Evolutionary conservation across 2,888 invertebrate species (phyloP).

Genomic region (Diarsia dahlii): DNA sequence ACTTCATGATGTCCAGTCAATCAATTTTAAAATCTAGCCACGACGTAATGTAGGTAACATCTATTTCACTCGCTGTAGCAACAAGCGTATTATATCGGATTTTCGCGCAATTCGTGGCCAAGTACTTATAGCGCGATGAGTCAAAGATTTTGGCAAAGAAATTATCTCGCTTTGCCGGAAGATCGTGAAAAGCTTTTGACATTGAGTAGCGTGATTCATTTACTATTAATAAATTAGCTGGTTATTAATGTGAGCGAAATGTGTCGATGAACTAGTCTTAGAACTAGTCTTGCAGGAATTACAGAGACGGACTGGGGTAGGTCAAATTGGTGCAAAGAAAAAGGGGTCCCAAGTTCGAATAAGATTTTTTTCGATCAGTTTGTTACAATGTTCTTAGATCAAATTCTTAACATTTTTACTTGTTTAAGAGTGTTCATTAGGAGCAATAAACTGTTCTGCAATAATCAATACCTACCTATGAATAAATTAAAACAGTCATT

Average conservation of each 20-base stretch:
- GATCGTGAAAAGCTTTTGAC: conserved; percentile 49
- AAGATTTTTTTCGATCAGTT: neutral
- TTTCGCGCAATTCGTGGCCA: neutral
- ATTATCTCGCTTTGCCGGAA: conserved; percentile 45
- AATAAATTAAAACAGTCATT: neutral
- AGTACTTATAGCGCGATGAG: conserved; percentile 31
- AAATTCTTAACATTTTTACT: neutral
- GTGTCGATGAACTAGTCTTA: conserved; percentile 61
- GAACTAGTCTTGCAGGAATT: conserved; percentile 38
- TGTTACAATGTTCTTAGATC: neutral
- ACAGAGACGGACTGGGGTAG: conserved; percentile 5
- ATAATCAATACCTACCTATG: neutral
- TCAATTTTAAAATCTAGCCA: too few species aligned
- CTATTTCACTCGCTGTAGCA: neutral
- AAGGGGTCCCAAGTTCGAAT: neutral
- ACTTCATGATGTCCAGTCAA: too few species aligned
- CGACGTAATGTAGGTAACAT: neutral
- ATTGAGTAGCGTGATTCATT: conserved; percentile 65
- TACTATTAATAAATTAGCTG: conserved; percentile 55
- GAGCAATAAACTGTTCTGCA: too few species aligned
- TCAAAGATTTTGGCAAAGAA: conserved; percentile 64
- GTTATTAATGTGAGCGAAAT: conserved; percentile 37
- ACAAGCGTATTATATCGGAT: too few species aligned
- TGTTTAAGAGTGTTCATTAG: too few species aligned
- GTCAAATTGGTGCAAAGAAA: neutral